phyloP scores from a whole-genome alignment of 2,113 vertebrate genomes.

The Odocoileus virginianus region DNA sequence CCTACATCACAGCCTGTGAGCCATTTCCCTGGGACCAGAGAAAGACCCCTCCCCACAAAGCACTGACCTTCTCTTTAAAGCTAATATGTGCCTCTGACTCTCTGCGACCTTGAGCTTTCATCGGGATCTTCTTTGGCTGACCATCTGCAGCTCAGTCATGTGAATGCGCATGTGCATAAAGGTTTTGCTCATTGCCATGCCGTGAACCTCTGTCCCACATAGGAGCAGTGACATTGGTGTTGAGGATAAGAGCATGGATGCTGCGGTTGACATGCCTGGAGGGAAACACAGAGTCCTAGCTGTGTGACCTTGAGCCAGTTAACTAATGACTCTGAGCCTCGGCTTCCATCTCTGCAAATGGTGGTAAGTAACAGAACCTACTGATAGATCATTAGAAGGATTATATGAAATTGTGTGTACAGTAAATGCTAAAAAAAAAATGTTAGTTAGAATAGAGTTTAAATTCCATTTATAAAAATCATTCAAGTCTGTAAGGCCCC shows the following conservation, averaged over 20 bases:
- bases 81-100: background rate
- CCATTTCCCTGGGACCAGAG: background rate
- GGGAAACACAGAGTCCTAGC: background rate
- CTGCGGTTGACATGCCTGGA: background rate
- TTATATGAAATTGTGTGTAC: background rate
- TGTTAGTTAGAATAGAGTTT: background rate
- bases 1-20: background rate
- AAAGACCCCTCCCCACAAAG: background rate
- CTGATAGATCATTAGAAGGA: background rate
- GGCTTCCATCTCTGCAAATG: background rate
- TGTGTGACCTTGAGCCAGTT: background rate
- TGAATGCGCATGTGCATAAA: background rate
- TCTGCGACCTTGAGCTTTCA: background rate
- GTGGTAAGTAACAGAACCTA: background rate
- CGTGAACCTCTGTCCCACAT: accelerated
- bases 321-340: background rate
- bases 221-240: background rate
- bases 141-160: background rate
- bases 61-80: background rate
- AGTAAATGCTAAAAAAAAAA: background rate
- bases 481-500: background rate
- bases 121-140: background rate
- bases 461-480: background rate
- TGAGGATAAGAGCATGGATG: background rate
- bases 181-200: background rate